Conservation (phyloP, 2,113 vertebrate genomes). For the Porphyrio hochstetteri region DNA sequence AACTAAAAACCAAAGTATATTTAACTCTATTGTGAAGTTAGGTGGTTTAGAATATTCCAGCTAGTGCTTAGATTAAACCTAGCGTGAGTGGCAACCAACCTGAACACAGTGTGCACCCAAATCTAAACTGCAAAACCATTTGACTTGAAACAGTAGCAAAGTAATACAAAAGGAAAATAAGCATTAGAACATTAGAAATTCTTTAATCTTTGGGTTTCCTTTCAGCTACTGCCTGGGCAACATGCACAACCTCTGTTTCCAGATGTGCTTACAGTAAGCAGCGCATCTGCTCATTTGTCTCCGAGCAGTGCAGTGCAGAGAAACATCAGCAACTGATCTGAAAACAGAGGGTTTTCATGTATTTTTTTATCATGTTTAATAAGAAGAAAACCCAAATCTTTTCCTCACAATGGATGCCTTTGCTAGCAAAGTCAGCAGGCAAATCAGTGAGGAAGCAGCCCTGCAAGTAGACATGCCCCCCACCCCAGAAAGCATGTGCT, state of each 20-base stretch:
- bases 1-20: slow-evolving; percentile 33
- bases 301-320: not conserved
- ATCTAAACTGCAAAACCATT: not conserved
- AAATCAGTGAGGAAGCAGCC: not conserved
- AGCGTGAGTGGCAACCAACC: slow-evolving; percentile 14
- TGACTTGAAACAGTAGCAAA: not conserved
- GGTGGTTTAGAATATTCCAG: slow-evolving; percentile 53
- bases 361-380: not conserved
- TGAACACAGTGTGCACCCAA: not conserved
- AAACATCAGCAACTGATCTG: not conserved
- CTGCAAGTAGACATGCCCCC: not conserved
- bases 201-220: not conserved
- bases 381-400: not conserved
- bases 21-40: slow-evolving; percentile 53
- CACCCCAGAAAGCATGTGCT: not conserved
- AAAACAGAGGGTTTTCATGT: not conserved
- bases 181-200: not conserved
- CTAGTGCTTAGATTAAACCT: slow-evolving; percentile 23
- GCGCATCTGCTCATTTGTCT: not conserved
- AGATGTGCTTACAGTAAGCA: not conserved
- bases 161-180: not conserved
- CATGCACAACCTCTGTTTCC: not conserved
- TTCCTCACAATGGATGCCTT: not conserved
- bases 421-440: not conserved
- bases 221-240: not conserved